Evolutionary conservation across 2,888 invertebrate species (phyloP).

Genomic region (Drosophila formosana): DNA sequence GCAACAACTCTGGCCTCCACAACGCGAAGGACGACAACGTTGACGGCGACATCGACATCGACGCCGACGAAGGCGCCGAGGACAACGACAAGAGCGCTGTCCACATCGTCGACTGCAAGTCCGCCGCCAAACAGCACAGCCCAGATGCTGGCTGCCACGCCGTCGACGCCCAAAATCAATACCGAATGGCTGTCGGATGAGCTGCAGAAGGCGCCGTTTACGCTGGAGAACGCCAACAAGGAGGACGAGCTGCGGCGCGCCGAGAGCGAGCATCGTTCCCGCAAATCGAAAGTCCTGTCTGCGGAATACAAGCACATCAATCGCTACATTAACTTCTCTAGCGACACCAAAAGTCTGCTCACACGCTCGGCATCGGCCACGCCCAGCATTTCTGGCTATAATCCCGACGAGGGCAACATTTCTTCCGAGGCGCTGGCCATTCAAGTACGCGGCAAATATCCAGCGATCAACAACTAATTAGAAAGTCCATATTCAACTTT

Average conservation of each 20-base stretch:
- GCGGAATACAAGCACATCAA: constrained; percentile 83
- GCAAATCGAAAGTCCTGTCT: constrained; percentile 83
- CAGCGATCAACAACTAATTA: too few species aligned
- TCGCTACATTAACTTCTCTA: constrained; percentile 81
- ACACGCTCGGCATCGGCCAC: constrained; percentile 81
- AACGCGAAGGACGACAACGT: not conserved
- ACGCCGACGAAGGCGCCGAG: not conserved
- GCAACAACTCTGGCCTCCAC: constrained; percentile 5
- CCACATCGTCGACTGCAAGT: constrained; percentile 16
- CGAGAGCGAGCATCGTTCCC: constrained; percentile 80
- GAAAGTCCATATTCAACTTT: too few species aligned
- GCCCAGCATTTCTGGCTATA: constrained; percentile 70
- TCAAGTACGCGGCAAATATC: constrained; percentile 61
- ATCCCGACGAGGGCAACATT: constrained; percentile 79
- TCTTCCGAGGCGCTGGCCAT: constrained; percentile 84
- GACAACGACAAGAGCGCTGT: not conserved
- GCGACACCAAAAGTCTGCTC: constrained; percentile 81
- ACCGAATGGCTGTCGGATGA: constrained; percentile 66
- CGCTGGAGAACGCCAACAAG: constrained; percentile 82
- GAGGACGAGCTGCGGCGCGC: constrained; percentile 80
- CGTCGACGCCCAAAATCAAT: constrained; percentile 70
- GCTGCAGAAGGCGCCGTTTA: constrained; percentile 73
- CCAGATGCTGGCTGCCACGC: constrained; percentile 46
- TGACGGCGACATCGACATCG: not conserved
- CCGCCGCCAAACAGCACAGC: constrained; percentile 29